Evolutionary conservation across 2,797 vertebrate genomes (phyloP).

Genomic region (Chelon labrosus): DNA sequence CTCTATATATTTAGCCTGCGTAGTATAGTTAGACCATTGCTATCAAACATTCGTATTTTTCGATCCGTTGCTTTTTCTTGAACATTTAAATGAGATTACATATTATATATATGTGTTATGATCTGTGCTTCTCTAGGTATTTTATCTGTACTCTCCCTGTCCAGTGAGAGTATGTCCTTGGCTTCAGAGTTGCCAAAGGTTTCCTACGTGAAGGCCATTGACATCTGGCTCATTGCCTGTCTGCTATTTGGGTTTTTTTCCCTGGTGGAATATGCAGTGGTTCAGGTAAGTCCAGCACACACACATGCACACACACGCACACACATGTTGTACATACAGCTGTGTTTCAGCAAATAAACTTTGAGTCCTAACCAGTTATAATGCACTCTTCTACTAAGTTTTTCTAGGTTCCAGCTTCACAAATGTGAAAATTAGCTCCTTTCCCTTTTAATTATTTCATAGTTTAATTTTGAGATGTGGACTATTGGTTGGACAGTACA

Average conservation of each 20-base stretch:
- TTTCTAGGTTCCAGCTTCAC: background rate
- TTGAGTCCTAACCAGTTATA: no score
- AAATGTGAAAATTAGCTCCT: no score
- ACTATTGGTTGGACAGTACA: no score
- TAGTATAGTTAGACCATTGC: no score
- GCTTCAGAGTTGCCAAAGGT: conserved; percentile 97
- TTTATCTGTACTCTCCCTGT: conserved; percentile 96
- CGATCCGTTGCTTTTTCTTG: background rate
- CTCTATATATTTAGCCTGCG: no score
- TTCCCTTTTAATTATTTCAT: no score
- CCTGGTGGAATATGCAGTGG: conserved; percentile 95
- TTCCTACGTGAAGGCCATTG: conserved; percentile 97
- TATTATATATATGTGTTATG: background rate
- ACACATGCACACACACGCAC: background rate
- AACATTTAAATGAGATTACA: background rate
- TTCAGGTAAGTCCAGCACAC: conserved; percentile 82
- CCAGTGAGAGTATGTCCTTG: conserved; percentile 94
- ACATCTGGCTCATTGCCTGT: conserved; percentile 97
- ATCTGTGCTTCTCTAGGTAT: conserved; percentile 86
- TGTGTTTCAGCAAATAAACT: background rate
- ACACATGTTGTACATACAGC: background rate
- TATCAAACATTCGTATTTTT: no score
- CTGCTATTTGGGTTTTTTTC: conserved; percentile 96
- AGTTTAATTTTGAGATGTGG: no score
- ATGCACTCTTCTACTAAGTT: background rate